phyloP scores from a whole-genome alignment of 2,888 invertebrate genomes.

The Pocota personata region DNA sequence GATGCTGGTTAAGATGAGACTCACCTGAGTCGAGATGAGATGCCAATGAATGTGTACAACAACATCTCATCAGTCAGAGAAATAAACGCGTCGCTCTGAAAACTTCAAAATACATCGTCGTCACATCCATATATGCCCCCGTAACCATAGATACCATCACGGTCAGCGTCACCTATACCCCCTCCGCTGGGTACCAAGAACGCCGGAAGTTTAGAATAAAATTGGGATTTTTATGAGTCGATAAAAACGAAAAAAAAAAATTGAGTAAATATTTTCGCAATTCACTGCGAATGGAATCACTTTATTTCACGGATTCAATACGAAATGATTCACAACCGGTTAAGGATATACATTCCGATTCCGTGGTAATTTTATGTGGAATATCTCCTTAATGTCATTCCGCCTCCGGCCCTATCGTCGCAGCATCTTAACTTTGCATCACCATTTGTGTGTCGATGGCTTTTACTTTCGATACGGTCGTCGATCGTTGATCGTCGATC shows the following conservation, averaged over 20 bases:
- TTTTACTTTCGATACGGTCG: constrained; percentile 41
- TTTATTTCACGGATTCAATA: constrained; percentile 25
- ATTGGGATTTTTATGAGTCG: constrained; percentile 23
- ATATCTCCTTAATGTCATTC: constrained; percentile 19
- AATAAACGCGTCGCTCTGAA: constrained; percentile 3
- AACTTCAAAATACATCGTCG: background rate
- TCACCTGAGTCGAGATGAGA: background rate
- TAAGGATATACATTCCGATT: constrained; percentile 37
- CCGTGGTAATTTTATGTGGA: constrained; percentile 19
- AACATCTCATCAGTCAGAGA: background rate
- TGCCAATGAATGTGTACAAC: background rate
- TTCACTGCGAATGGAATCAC: background rate
- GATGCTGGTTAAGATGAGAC: constrained; percentile 21
- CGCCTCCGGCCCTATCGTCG: background rate
- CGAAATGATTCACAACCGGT: constrained; percentile 54
- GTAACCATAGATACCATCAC: background rate
- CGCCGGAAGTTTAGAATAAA: constrained; percentile 18
- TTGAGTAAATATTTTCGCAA: constrained; percentile 12
- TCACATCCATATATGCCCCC: background rate
- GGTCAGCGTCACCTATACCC: background rate
- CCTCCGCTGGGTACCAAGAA: background rate
- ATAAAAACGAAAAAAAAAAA: background rate
- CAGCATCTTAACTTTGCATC: background rate
- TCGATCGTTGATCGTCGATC: too few relatives aligned
- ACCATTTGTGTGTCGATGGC: background rate